A percentile compares a stretch with the other conserved stretches of the same genome.
Evolutionary conservation across 2,113 vertebrate genomes (phyloP).

Genomic region (Perca schrenkii): DNA sequence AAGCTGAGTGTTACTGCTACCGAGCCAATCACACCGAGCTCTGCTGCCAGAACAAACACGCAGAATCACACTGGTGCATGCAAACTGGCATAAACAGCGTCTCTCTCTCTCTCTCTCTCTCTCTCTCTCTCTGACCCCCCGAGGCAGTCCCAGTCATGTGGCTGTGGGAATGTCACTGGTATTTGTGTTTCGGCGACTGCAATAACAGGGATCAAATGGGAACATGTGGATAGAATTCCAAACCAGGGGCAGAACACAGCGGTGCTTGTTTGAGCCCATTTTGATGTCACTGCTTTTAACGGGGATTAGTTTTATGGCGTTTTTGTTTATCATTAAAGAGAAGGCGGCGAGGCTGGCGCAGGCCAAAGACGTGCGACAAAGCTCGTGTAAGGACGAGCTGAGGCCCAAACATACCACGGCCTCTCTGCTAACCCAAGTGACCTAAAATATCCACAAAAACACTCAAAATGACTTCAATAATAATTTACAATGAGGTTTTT

Average conservation of each 20-base stretch:
- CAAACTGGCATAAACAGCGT: constrained; percentile 25
- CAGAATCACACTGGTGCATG: constrained; percentile 14
- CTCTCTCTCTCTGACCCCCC: constrained; percentile 57
- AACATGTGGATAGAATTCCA: constrained; percentile 76
- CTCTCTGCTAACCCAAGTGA: background rate
- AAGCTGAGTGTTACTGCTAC: constrained; percentile 3
- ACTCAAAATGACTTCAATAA: background rate
- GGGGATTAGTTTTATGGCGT: constrained; percentile 49
- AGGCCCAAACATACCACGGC: constrained; percentile 4
- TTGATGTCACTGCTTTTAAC: constrained; percentile 54
- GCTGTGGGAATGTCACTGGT: constrained; percentile 74
- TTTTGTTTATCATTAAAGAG: constrained; percentile 59
- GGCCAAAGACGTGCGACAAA: constrained; percentile 34
- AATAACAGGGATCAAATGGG: constrained; percentile 75
- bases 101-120: constrained; percentile 28
- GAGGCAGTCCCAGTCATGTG: constrained; percentile 69
- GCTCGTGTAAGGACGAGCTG: constrained; percentile 27
- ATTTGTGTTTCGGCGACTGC: constrained; percentile 72
- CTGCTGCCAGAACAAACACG: constrained; percentile 5
- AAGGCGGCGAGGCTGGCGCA: background rate
- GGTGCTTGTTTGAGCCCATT: constrained; percentile 47
- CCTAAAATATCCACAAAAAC: constrained; percentile 12
- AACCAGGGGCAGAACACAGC: constrained; percentile 57
- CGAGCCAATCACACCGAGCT: background rate
- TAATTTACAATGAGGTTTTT: background rate